These are phyloP conservation scores for Entomyzon cyanotis DNA, from an alignment of 2,113 vertebrate species.

Conservation along the genomic window DNA sequence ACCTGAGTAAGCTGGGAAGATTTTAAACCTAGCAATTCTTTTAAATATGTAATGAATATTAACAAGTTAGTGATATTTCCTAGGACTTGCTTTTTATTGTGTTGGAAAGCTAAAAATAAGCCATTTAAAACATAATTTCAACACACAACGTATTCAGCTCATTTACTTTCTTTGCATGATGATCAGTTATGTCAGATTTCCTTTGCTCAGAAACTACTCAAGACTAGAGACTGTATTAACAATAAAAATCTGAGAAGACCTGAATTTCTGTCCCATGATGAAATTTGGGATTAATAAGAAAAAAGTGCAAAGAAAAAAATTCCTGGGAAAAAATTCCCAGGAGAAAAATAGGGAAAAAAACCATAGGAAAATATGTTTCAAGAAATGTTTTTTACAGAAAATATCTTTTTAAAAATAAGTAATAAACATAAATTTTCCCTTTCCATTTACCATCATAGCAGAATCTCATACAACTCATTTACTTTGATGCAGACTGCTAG, in stretches of 20 bases:
- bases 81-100: not conserved
- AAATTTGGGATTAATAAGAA: not conserved
- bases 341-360: not conserved
- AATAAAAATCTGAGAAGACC: not conserved
- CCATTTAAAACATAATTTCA: not conserved
- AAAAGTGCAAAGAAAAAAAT: not conserved
- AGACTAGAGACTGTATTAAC: not conserved
- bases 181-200: not conserved
- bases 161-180: not conserved
- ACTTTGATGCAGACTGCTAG: not conserved
- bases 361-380: not conserved
- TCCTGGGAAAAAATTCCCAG: rapidly evolving
- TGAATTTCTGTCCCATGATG: not conserved
- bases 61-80: not conserved
- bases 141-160: not conserved
- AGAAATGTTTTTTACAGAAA: not conserved
- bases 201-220: not conserved
- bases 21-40: not conserved
- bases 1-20: not conserved
- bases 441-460: not conserved
- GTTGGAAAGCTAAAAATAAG: not conserved
- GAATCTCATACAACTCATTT: not conserved
- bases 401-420: rapidly evolving
- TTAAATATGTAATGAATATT: not conserved
- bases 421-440: not conserved